phyloP scores from a whole-genome alignment of 35 echinoderm and acorn worm genomes.

The Apostichopus japonicus region DNA sequence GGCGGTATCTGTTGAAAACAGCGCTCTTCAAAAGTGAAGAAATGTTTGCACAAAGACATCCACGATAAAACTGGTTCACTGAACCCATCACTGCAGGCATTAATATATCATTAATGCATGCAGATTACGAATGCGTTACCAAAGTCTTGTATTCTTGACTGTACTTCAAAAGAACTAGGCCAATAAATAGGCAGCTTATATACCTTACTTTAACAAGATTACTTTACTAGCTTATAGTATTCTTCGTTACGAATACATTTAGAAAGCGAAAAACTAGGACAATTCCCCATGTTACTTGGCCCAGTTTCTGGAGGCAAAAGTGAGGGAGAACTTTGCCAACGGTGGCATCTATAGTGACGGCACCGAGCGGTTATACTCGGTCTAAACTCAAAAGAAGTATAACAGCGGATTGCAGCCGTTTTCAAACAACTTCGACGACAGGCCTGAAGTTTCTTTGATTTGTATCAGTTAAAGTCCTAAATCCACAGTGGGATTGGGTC shows the following conservation, averaged over 20 bases:
- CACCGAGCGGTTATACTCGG: too few relatives aligned
- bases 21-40: too few relatives aligned
- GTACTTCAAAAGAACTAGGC: neutral
- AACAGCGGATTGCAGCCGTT: too few relatives aligned
- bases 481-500: too few relatives aligned
- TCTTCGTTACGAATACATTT: neutral
- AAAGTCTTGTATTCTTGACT: neutral
- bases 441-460: too few relatives aligned
- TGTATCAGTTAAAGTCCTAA: too few relatives aligned
- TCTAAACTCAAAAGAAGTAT: too few relatives aligned
- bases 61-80: neutral
- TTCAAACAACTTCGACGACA: too few relatives aligned
- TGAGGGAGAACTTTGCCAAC: neutral
- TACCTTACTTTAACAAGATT: constrained; percentile 9
- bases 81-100: constrained; percentile 8
- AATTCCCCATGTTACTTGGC: neutral
- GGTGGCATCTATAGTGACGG: too few relatives aligned
- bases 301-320: neutral
- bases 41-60: neutral
- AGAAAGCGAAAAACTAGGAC: neutral
- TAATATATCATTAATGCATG: neutral
- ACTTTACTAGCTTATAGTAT: neutral
- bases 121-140: neutral
- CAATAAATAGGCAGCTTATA: neutral
- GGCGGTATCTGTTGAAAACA: too few relatives aligned